Conservation (phyloP, 2,797 vertebrate genomes). For the Uromys caudimaculatus region DNA sequence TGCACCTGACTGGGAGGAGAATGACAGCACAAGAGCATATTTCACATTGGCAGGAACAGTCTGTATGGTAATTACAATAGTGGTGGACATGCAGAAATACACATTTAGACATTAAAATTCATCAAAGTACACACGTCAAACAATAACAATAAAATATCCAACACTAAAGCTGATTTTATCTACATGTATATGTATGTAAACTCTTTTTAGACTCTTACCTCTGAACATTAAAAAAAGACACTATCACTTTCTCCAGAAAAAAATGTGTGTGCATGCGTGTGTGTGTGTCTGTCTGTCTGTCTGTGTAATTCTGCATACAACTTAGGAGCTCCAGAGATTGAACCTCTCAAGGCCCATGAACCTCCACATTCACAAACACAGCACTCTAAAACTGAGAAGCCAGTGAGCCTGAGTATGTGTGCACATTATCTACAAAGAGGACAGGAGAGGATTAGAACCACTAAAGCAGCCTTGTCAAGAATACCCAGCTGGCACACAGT, state of each 20-base stretch:
- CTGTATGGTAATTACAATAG: neutral
- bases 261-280: neutral
- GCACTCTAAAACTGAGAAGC: conserved; percentile 9
- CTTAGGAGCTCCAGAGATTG: neutral
- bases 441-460: neutral
- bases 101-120: conserved; percentile 18
- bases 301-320: neutral
- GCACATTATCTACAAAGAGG: neutral
- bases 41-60: neutral
- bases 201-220: conserved; percentile 13
- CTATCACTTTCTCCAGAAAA: neutral
- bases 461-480: conserved; percentile 23
- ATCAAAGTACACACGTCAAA: conserved; percentile 47
- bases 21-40: neutral
- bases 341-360: conserved; percentile 9
- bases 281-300: neutral
- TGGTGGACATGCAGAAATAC: neutral
- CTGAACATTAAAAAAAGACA: conserved; percentile 47
- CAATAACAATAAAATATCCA: conserved; percentile 14
- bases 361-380: neutral
- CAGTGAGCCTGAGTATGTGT: neutral
- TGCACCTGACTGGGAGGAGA: neutral
- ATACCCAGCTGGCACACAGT: neutral
- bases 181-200: neutral
- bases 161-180: neutral